These are phyloP conservation scores for Chironomus tentans DNA, from an alignment of 2,888 invertebrate genomes.

Conservation along the genomic window DNA sequence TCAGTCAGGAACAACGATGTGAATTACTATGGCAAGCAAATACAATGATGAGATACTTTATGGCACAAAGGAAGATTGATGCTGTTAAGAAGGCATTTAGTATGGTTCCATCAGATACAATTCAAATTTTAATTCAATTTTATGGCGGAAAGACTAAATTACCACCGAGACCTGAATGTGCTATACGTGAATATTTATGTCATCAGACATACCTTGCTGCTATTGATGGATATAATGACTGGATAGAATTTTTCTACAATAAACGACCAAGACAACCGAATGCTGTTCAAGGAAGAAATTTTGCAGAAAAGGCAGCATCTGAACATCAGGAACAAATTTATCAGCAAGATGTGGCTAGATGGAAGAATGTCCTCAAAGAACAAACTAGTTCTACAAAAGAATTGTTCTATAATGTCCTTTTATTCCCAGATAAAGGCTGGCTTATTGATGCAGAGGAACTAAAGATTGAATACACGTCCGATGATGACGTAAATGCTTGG, in stretches of 20 bases:
- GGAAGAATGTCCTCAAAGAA: conserved; percentile 59
- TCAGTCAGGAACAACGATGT: conserved; percentile 64
- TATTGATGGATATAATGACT: conserved; percentile 78
- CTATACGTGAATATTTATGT: conserved; percentile 74
- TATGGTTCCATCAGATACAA: conserved; percentile 59
- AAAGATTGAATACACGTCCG: conserved; percentile 36
- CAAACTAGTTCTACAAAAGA: conserved; percentile 69
- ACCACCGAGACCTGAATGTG: conserved; percentile 44
- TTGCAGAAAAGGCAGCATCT: conserved; percentile 79
- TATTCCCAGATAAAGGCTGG: conserved; percentile 89
- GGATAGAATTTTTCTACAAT: conserved; percentile 76
- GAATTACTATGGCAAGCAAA: conserved; percentile 85
- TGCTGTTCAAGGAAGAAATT: conserved; percentile 53
- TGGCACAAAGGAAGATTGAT: conserved; percentile 71
- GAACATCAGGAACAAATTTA: conserved; percentile 76
- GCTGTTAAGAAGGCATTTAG: conserved; percentile 69
- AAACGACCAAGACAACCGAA: conserved; percentile 65
- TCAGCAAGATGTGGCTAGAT: conserved; percentile 66
- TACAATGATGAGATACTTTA: conserved; percentile 74
- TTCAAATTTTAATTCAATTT: conserved; percentile 47
- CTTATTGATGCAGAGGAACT: conserved; percentile 55
- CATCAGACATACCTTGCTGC: conserved; percentile 80
- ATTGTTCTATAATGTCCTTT: conserved; percentile 72
- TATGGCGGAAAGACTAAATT: conserved; percentile 43
- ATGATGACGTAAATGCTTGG: conserved; percentile 48